phyloP scores from a whole-genome alignment of 2,113 vertebrate species.

The Pterocles burchelli region DNA sequence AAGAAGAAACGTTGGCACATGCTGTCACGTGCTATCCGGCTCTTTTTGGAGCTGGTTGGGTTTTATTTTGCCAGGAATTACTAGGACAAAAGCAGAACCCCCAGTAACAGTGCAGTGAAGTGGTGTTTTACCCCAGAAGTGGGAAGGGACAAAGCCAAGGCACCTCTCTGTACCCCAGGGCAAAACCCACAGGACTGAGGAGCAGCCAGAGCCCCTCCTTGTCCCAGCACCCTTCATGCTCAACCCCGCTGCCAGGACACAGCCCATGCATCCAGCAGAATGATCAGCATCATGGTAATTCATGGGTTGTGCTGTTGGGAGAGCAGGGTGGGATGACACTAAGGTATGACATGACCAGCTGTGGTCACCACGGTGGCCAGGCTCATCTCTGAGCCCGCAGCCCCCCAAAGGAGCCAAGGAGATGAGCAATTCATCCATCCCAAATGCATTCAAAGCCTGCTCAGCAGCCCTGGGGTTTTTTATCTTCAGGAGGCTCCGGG shows the following conservation, averaged over 20 bases:
- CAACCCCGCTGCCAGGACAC: not conserved
- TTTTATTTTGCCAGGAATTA: not conserved
- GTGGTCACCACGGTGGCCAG: not conserved
- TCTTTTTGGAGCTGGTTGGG: not conserved
- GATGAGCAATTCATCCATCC: not conserved
- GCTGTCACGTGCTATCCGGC: not conserved
- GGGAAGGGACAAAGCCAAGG: not conserved
- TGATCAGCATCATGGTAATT: no score
- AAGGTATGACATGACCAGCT: not conserved
- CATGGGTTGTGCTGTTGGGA: not conserved
- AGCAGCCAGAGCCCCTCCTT: not conserved
- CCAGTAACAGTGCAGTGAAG: not conserved
- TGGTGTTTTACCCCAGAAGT: rapidly evolving
- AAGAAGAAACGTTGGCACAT: not conserved
- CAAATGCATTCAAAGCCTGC: not conserved
- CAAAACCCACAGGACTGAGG: not conserved
- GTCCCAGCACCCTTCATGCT: not conserved
- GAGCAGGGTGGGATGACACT: not conserved
- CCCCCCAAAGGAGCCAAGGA: not conserved
- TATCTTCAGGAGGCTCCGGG: not conserved
- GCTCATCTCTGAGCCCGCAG: not conserved
- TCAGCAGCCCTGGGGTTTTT: not conserved
- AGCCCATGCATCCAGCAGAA: not conserved
- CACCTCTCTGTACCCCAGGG: not conserved
- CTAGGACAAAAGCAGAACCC: not conserved